Evolutionary conservation across 2,797 vertebrate species (phyloP).

Genomic region (Enteromius thamalakanensis): DNA sequence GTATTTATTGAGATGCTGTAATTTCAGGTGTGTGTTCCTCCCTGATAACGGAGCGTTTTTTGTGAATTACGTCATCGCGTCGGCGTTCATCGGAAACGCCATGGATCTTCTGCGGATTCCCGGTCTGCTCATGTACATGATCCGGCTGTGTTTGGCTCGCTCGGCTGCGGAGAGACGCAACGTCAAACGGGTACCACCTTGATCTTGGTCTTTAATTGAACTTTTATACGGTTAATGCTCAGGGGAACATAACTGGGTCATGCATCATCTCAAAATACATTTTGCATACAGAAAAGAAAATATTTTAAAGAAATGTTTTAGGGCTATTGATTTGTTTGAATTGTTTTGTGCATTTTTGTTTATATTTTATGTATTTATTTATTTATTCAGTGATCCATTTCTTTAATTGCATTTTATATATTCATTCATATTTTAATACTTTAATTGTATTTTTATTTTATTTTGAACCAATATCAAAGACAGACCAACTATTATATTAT

Average conservation of each 20-base stretch:
- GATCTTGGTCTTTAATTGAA: neutral
- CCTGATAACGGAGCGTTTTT: constrained; percentile 97
- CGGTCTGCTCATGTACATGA: constrained; percentile 97
- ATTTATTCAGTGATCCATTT: neutral
- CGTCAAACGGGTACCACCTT: constrained; percentile 85
- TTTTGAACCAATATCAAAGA: neutral
- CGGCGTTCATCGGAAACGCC: constrained; percentile 95
- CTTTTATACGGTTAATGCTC: neutral
- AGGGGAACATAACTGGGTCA: neutral
- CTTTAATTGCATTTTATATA: neutral
- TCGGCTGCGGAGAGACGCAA: constrained; percentile 93
- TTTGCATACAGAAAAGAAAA: neutral
- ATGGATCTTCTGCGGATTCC: constrained; percentile 97
- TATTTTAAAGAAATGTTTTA: neutral
- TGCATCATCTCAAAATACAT: neutral
- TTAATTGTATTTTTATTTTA: neutral
- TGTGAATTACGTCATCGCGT: constrained; percentile 96
- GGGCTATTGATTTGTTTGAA: neutral
- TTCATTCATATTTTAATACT: neutral
- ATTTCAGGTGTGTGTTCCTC: constrained; percentile 91
- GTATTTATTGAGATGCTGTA: neutral
- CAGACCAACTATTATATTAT: neutral
- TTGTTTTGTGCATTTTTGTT: neutral
- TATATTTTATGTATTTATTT: neutral
- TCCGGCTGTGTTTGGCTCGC: constrained; percentile 92